Conservation (phyloP, 2,113 vertebrate species). For the Callipepla squamata region DNA sequence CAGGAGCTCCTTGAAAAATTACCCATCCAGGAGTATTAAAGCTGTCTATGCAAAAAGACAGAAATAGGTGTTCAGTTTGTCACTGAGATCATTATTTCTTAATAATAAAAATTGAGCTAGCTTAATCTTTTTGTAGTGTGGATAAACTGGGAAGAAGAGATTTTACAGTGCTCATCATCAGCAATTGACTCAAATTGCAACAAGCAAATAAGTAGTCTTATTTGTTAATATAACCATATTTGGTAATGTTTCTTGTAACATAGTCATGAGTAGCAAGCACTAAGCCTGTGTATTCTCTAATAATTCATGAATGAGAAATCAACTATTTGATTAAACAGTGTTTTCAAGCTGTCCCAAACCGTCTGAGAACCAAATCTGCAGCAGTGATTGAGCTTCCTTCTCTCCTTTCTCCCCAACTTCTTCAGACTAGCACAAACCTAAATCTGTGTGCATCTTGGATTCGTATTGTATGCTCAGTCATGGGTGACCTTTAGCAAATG, state of each 20-base stretch:
- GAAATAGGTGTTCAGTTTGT: neutral
- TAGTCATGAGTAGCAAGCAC: neutral
- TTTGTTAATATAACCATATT: neutral
- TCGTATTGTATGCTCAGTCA: slow-evolving; percentile 48
- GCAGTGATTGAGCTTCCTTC: neutral
- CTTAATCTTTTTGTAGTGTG: neutral
- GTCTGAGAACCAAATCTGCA: slow-evolving; percentile 2
- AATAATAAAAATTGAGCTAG: neutral
- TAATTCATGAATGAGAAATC: neutral
- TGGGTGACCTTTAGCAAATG: slow-evolving; percentile 79
- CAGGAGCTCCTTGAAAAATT: neutral
- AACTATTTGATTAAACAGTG: neutral
- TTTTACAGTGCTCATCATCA: neutral
- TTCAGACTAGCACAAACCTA: slow-evolving; percentile 19
- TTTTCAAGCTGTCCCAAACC: neutral
- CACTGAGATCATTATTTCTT: neutral
- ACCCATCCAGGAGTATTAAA: neutral
- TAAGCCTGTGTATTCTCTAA: neutral
- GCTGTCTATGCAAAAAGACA: neutral
- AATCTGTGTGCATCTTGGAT: slow-evolving; percentile 33
- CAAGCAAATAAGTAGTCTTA: neutral
- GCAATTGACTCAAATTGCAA: neutral
- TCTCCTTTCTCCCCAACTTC: neutral
- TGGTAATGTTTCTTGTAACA: neutral
- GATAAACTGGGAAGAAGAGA: neutral